These are phyloP conservation scores for Pomacea canaliculata DNA, from an alignment of 2,888 invertebrate species.

Conservation along the genomic window DNA sequence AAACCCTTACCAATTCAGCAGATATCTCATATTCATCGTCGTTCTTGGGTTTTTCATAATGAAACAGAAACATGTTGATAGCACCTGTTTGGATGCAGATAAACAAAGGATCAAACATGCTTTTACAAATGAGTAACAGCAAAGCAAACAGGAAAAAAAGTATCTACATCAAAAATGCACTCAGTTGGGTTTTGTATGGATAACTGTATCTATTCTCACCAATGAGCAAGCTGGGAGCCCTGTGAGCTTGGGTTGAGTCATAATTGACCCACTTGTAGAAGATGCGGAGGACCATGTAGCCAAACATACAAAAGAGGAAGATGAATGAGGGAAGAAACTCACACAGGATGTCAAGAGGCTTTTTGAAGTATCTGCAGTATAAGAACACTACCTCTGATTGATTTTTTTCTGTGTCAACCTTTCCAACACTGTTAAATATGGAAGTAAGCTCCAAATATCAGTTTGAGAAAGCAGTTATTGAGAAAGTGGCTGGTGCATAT, in stretches of 20 bases:
- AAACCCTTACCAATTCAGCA: constrained; percentile 6
- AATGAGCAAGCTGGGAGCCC: constrained; percentile 96
- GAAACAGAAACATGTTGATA: constrained; percentile 70
- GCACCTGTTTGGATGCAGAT: constrained; percentile 52
- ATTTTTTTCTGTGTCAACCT: too few relatives aligned
- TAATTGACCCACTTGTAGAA: constrained; percentile 94
- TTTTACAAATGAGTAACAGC: background rate
- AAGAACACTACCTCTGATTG: background rate
- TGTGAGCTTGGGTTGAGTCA: constrained; percentile 71
- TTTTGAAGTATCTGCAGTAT: constrained; percentile 61
- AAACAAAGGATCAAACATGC: background rate
- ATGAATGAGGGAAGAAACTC: constrained; percentile 97
- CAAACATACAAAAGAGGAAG: constrained; percentile 91
- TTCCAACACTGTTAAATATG: too few relatives aligned
- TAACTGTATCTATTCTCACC: constrained; percentile 66
- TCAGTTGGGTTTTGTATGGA: too few relatives aligned
- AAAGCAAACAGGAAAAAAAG: background rate
- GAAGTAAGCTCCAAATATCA: too few relatives aligned
- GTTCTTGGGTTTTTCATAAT: constrained; percentile 42
- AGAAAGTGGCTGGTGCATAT: too few relatives aligned
- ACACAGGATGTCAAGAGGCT: constrained; percentile 82
- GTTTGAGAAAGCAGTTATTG: too few relatives aligned
- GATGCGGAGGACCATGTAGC: constrained; percentile 95
- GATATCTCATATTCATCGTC: constrained; percentile 13
- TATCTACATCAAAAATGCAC: too few relatives aligned